Evolutionary conservation across 2,113 vertebrate genomes (phyloP).

Genomic region (Hepsetus odoe): DNA sequence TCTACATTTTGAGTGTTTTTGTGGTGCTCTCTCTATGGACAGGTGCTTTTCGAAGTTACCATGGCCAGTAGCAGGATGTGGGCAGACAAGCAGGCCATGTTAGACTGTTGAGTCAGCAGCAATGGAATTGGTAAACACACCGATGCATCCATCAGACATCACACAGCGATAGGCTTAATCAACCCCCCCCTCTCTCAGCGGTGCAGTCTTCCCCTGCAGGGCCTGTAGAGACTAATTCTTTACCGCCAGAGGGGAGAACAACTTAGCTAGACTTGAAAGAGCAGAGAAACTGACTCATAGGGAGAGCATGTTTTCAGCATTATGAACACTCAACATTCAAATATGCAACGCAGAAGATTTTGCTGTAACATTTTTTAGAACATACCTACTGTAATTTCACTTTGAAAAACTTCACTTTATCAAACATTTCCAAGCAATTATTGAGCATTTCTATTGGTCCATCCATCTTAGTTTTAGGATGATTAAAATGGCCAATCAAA

Average conservation of each 20-base stretch:
- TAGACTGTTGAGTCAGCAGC: not conserved
- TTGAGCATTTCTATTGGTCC: too few relatives aligned
- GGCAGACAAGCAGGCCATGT: not conserved
- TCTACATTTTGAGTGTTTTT: not conserved
- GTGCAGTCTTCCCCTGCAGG: not conserved
- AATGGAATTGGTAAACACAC: not conserved
- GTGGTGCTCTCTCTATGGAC: not conserved
- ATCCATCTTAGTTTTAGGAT: too few relatives aligned
- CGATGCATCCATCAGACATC: not conserved
- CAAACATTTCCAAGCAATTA: too few relatives aligned
- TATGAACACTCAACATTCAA: not conserved
- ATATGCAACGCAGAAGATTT: not conserved
- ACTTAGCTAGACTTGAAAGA: not conserved
- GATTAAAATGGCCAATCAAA: too few relatives aligned
- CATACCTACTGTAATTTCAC: too few relatives aligned
- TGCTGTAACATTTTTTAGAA: not conserved
- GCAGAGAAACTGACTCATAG: not conserved
- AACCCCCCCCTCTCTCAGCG: not conserved
- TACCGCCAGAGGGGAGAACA: not conserved
- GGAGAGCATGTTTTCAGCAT: not conserved
- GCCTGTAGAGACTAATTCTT: not conserved
- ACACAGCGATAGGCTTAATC: not conserved
- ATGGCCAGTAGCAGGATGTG: not conserved
- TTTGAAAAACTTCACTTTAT: too few relatives aligned
- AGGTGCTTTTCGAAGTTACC: conserved; percentile 14